Base-by-base conservation (phyloP, 2,888 invertebrate species). In the Amphipyra tragopoginis region DNA sequence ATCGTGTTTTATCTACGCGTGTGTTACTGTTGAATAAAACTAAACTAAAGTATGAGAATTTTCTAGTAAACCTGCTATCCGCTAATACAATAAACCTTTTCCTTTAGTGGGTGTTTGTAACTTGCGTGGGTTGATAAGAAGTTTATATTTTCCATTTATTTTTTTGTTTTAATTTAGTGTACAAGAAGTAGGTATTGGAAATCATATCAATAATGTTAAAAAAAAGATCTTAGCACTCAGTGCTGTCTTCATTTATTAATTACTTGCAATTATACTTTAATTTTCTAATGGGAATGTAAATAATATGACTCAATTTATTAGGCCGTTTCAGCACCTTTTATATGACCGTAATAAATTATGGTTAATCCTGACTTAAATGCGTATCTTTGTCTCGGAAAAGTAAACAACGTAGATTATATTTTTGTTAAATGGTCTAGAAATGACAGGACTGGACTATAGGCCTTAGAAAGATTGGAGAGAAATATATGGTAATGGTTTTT, bases 281-380 rank as follows among this genome's bases (percentile, higher is more conserved):
- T 77, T 73, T 68, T 54, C 42, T 66, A 77, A 79, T 77, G 74
- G 73, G 68, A 79, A 69, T 68, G 68, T 77, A 68, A 77, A 68
- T 72, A 77, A 73, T 65, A 69, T 50, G 63, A 49, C 64, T 74
- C 69, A 61, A 65, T 75, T 68, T 69, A 69, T 69, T 42, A 45
- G 42, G 62, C 63, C 59, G 34, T 69, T 80, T 75, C 67, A 70
- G 58, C 80, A 75, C 81, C 79, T 82, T 81, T 81, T 79, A 72
- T 77, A 72, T 79, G 73, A 72, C 76, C 77, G 70, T 77, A 74
- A 84, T 83, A 82, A 82, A 84, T 83, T 70, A 77, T 61, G 72
- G 66, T 78, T 84, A 77, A 84, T 83, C 77, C 79, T 48, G 62
- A 70, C 67, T 71, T 74, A 76, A 81, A 76, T 66, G 60, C 63